phyloP scores from a whole-genome alignment of 2,888 invertebrate species.

The Anodontia alba region DNA sequence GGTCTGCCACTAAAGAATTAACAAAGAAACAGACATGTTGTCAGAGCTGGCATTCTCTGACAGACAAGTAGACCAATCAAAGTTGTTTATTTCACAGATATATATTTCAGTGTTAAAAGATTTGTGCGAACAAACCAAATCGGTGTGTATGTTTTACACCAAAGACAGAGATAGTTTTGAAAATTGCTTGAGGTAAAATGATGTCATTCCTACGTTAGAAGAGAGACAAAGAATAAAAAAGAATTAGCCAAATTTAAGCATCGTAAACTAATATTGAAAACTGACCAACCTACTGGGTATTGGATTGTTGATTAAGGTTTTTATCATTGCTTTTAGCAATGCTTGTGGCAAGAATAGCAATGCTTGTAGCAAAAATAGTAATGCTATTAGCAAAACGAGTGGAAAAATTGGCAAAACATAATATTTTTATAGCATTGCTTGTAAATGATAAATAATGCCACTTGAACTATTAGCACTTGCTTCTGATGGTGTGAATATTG shows the following conservation, averaged over 20 bases:
- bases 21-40: constrained; percentile 58
- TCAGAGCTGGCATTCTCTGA: constrained; percentile 53
- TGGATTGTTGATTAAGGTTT: constrained; percentile 40
- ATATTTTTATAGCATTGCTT: no score
- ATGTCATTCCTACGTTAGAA: constrained; percentile 51
- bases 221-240: constrained; percentile 39
- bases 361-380: constrained; percentile 16
- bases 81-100: constrained; percentile 46
- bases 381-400: neutral
- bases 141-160: constrained; percentile 52
- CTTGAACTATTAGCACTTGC: constrained; percentile 33
- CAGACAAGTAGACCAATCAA: constrained; percentile 45
- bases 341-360: constrained; percentile 15
- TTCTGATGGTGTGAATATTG: constrained; percentile 20
- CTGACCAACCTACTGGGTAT: constrained; percentile 34
- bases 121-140: constrained; percentile 51
- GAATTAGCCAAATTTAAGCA: constrained; percentile 38
- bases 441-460: constrained; percentile 18
- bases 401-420: no score
- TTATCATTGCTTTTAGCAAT: neutral
- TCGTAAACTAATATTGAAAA: constrained; percentile 25
- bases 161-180: constrained; percentile 54
- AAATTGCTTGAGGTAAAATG: constrained; percentile 57
- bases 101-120: constrained; percentile 58
- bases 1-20: constrained; percentile 43